A percentile compares a stretch with the other conserved stretches of the same genome.
Evolutionary conservation across 2,888 invertebrate genomes (phyloP).

Genomic region (Galerucella nymphaeae): DNA sequence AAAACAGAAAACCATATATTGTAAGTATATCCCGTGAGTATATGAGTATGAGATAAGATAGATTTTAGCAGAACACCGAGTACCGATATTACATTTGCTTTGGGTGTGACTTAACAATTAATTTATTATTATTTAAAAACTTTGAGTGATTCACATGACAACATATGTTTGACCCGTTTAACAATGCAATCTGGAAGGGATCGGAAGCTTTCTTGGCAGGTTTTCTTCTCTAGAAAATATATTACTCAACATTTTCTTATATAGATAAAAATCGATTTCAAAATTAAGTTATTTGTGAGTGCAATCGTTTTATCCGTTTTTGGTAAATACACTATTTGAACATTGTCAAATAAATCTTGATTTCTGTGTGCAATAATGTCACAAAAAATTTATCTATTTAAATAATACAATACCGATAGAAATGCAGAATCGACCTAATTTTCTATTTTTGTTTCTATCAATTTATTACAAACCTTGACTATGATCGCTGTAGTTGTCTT

Average conservation of each 20-base stretch:
- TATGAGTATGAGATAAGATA: neutral
- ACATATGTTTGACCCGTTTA: too few species aligned
- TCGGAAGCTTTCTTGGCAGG: too few species aligned
- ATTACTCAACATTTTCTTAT: neutral
- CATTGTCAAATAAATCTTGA: neutral
- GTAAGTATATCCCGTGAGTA: neutral
- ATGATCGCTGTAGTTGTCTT: slow-evolving; percentile 11
- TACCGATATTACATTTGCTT: neutral
- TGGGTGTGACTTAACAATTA: slow-evolving; percentile 13
- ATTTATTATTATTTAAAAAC: too few species aligned
- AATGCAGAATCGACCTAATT: slow-evolving; percentile 19
- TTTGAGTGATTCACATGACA: too few species aligned
- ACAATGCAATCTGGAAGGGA: too few species aligned
- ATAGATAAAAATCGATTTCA: neutral
- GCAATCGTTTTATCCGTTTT: neutral
- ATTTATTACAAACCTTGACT: slow-evolving; percentile 28
- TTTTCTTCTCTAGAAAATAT: neutral
- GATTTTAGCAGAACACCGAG: neutral
- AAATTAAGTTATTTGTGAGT: neutral
- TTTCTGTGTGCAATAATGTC: slow-evolving; percentile 5
- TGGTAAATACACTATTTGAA: neutral
- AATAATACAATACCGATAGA: slow-evolving; percentile 10
- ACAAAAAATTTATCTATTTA: slow-evolving; percentile 8
- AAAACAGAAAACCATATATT: slow-evolving; percentile 1
- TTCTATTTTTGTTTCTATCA: slow-evolving; percentile 8